Evolutionary conservation across 2,888 invertebrate genomes (phyloP).

Genomic region (Habrosyne pyritoides): DNA sequence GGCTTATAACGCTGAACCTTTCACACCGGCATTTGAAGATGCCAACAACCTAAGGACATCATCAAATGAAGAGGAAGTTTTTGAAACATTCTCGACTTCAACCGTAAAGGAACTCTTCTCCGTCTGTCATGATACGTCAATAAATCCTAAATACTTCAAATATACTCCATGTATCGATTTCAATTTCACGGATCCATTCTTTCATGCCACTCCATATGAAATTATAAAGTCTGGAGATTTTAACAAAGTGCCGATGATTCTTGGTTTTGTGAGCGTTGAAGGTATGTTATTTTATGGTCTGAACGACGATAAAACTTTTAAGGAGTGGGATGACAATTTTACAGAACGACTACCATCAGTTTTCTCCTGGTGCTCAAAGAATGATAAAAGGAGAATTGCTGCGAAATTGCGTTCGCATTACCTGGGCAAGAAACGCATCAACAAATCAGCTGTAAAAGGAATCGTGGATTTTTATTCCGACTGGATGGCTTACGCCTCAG

Average conservation of each 20-base stretch:
- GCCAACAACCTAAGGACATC: constrained; percentile 54
- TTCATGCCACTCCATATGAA: constrained; percentile 64
- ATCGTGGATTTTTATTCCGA: constrained; percentile 64
- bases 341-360: constrained; percentile 61
- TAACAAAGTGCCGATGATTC: constrained; percentile 66
- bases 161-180: constrained; percentile 68
- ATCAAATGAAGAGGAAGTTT: constrained; percentile 44
- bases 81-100: constrained; percentile 50
- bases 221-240: constrained; percentile 61
- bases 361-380: constrained; percentile 62
- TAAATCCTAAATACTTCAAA: constrained; percentile 64
- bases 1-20: constrained; percentile 65
- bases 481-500: constrained; percentile 60
- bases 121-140: constrained; percentile 55
- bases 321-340: constrained; percentile 59
- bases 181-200: constrained; percentile 61
- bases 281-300: constrained; percentile 69
- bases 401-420: constrained; percentile 58
- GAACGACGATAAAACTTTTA: constrained; percentile 47
- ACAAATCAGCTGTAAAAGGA: constrained; percentile 37
- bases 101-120: constrained; percentile 47
- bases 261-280: constrained; percentile 61
- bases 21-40: constrained; percentile 53
- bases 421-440: constrained; percentile 50
- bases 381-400: constrained; percentile 51